A percentile compares a stretch with the other conserved stretches of the same genome.
phyloP scores from a whole-genome alignment of 37 sponge, comb jelly and placozoan species.

The Haliclona indistincta region DNA sequence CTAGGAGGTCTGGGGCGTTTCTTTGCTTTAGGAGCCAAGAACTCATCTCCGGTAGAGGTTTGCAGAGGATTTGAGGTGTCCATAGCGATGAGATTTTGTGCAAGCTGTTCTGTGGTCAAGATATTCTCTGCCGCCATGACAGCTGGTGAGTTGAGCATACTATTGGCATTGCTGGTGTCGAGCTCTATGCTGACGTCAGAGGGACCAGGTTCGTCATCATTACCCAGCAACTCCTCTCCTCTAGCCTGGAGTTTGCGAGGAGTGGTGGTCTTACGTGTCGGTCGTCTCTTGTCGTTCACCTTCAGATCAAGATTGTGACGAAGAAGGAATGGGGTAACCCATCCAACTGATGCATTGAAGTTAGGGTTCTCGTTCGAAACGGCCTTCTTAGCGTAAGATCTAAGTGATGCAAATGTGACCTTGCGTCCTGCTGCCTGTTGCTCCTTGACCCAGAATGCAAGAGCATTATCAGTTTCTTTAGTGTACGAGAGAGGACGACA shows the following conservation, averaged over 20 bases:
- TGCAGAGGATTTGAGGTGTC: background rate
- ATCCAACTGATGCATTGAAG: conserved; percentile 86
- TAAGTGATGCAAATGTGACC: conserved; percentile 76
- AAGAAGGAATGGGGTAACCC: conserved; percentile 83
- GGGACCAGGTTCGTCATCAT: background rate
- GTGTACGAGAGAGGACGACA: conserved; percentile 76
- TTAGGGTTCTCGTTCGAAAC: conserved; percentile 70
- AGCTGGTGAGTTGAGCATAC: background rate
- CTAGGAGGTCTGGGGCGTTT: background rate
- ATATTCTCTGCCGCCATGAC: background rate
- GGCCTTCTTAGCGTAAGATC: conserved; percentile 69
- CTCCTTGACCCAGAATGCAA: conserved; percentile 54
- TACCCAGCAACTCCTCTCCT: conserved; percentile 5
- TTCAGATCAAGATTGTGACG: conserved; percentile 71
- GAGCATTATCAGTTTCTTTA: conserved; percentile 70
- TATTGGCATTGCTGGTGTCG: background rate
- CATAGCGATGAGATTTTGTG: background rate
- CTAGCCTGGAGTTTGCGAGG: background rate
- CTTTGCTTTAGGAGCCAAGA: background rate
- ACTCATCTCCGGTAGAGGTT: background rate
- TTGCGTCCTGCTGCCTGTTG: conserved; percentile 57
- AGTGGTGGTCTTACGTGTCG: background rate
- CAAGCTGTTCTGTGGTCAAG: conserved; percentile 4
- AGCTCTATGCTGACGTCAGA: background rate
- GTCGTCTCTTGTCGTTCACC: conserved; percentile 20